Evolutionary conservation across 2,113 vertebrate genomes (phyloP), one percentile per base, ranked within the genome.

Genomic region (Poeciliopsis turrubarensis): DNA sequence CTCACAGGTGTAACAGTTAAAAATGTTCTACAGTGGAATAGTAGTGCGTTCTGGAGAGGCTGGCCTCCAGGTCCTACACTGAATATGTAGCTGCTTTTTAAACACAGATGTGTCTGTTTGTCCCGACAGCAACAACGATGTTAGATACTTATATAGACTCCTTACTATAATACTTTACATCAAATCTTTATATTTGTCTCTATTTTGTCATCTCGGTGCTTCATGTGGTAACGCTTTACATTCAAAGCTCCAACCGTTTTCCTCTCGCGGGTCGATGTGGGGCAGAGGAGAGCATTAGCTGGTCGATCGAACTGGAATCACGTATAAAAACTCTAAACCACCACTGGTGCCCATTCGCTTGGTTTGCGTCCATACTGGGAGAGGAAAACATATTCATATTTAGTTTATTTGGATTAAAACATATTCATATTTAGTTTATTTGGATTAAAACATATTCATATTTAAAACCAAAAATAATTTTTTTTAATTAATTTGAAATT

Each of bases 261-360:
- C 65, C 62, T 65, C 54, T 26, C 17, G 30, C 26, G 79, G 74
- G 51, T 19, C 25, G 12, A 4, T 25, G 32, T 26, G 34, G 11
- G 34, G 60, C 57, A 47, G 65, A 75, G 82, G 87, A 41, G 2
- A 15, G 37, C 14, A 3, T 19, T 26, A 2, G 76, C 63, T 73
- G 66, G 71, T 86, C 26, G 29, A 78, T 75, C 31, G 44, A 75
- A 68, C 5, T 63, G 75, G 79, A 87, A 74, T 79, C 1, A 64
- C 15, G 22, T 57, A 7, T 31, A 57, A 70, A 41, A 61, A 60
- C 51, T 64, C 5, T 84, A 95, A 30, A 77, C 77, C 15, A 96
- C 94, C 13, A 89, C 70, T 0, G 94, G 87, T 0, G 93, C 93
- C 96, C 96, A 97, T 12, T 97, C 93, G 5, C 95, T 95, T 0